Evolutionary conservation across 2,113 vertebrate genomes (phyloP), one percentile per base, ranked within the genome.

Genomic region (Chaetops frenatus): DNA sequence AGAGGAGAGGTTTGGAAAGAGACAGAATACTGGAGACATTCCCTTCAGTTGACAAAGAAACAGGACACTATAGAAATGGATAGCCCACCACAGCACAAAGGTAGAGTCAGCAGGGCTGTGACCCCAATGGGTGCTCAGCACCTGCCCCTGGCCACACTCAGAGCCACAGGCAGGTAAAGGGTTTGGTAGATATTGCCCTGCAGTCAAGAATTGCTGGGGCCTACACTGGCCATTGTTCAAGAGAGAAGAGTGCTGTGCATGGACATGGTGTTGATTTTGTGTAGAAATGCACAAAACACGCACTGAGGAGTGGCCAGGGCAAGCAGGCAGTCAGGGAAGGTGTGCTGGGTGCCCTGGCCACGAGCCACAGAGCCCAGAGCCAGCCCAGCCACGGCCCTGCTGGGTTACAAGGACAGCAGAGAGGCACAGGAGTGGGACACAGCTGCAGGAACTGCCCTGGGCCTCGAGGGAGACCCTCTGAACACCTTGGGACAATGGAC

Each of bases 1-100:
- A 96, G 95, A 91, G 58, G 87, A 38, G 88, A 96, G 53, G 72
- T 79, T 85, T 7, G 61, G 20, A 76, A 81, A 87, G 79, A 71
- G 84, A 89, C 72, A 54, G 86, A 92, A 90, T 12, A 85, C 48
- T 66, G 40, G 47, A 60, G n/a, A 50, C 3, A 17, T 12, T 57
- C 73, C 90, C 66, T 64, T 48, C 44, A 36, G 13, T 0, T 28
- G 64, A 31, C 21, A 60, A 60, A 67, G 47, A 33, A 73, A 93
- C 18, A 61, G 77, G 86, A 85, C 91, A 38, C 17, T 2, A 36
- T 1, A 65, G 22, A 58, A 53, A 29, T 27, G 65, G 81, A 86
- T 24, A 56, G 20, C 71, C 83, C 67, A 83, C 7, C 66, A 60
- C 25, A 76, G 89, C 84, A 90, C 66, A 82, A 45, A 45, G 93